A percentile compares a stretch with the other conserved stretches of the same genome.
These are phyloP conservation scores for Enteromius radiatus DNA, from an alignment of 2,797 vertebrate species.

Conservation along the genomic window DNA sequence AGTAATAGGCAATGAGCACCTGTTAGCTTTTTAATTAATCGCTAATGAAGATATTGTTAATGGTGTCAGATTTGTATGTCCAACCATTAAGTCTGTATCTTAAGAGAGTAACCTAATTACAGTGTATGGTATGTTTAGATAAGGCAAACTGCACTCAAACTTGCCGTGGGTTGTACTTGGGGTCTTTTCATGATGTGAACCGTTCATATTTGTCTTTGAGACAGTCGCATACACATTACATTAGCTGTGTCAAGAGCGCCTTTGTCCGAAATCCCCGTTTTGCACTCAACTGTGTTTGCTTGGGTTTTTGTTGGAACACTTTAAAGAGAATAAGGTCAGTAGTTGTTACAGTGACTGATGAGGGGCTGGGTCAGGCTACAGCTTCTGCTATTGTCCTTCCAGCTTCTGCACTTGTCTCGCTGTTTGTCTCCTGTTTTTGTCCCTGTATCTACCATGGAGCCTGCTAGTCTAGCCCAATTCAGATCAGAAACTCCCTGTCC, in stretches of 20 bases:
- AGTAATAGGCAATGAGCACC: not conserved
- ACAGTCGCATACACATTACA: constrained; percentile 45
- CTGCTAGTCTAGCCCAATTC: constrained; percentile 44
- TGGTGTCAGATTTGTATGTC: not conserved
- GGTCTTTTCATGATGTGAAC: not conserved
- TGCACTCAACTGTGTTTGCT: constrained; percentile 35
- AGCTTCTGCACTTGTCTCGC: constrained; percentile 26
- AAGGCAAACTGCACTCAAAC: not conserved
- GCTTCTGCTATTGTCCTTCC: constrained; percentile 11
- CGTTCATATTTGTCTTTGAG: constrained; percentile 20
- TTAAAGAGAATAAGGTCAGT: constrained; percentile 34
- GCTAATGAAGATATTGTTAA: constrained; percentile 53
- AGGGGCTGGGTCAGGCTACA: constrained; percentile 27
- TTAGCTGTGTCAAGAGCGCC: constrained; percentile 38
- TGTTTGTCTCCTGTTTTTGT: constrained; percentile 37
- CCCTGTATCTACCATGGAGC: constrained; percentile 32
- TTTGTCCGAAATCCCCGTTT: constrained; percentile 28
- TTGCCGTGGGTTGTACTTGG: constrained; percentile 1
- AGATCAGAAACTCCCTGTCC: constrained; percentile 44
- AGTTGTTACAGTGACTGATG: constrained; percentile 39
- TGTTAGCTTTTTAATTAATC: constrained; percentile 61
- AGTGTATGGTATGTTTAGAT: not conserved
- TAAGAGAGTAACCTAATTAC: constrained; percentile 21
- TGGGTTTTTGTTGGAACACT: constrained; percentile 31
- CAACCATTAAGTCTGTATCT: not conserved